Conservation (phyloP, 2,888 invertebrate species). For the Polydrusus cervinus region DNA sequence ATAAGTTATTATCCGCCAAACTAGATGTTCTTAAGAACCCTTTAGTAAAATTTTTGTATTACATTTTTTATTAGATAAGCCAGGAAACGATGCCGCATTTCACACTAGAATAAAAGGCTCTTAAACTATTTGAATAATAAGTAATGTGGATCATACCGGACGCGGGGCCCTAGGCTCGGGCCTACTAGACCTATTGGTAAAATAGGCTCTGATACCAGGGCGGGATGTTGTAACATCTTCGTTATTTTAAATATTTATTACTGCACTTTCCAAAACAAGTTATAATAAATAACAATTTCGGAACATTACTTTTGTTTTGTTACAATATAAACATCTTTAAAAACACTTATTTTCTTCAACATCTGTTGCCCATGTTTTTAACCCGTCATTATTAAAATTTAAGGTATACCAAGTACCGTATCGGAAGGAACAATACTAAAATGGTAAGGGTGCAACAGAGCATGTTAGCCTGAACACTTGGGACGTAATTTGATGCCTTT, state of each 20-base stretch:
- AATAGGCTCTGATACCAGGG: too few species aligned
- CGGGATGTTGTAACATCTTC: neutral
- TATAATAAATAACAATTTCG: conserved; percentile 12
- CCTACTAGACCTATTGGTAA: too few species aligned
- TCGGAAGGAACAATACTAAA: conserved; percentile 47
- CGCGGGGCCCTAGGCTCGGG: too few species aligned
- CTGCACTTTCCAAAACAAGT: conserved; percentile 8
- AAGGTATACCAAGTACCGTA: conserved; percentile 30
- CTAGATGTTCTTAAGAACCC: too few species aligned
- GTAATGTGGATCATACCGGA: too few species aligned
- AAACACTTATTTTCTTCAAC: conserved; percentile 16
- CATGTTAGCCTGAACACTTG: conserved; percentile 39
- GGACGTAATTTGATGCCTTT: conserved; percentile 41
- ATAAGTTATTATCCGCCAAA: too few species aligned
- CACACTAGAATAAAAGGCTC: too few species aligned
- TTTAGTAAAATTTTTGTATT: too few species aligned
- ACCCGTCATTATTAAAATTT: conserved; percentile 36
- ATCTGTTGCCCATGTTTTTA: conserved; percentile 39
- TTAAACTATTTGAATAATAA: too few species aligned
- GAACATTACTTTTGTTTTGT: conserved; percentile 1
- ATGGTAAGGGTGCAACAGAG: conserved; percentile 41
- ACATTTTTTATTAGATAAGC: too few species aligned
- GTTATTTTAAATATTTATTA: neutral
- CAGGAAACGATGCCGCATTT: too few species aligned
- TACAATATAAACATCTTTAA: neutral